Evolutionary conservation across 2,113 vertebrate genomes (phyloP), one percentile per base, ranked within the genome.

Genomic region (Halichoeres trimaculatus): DNA sequence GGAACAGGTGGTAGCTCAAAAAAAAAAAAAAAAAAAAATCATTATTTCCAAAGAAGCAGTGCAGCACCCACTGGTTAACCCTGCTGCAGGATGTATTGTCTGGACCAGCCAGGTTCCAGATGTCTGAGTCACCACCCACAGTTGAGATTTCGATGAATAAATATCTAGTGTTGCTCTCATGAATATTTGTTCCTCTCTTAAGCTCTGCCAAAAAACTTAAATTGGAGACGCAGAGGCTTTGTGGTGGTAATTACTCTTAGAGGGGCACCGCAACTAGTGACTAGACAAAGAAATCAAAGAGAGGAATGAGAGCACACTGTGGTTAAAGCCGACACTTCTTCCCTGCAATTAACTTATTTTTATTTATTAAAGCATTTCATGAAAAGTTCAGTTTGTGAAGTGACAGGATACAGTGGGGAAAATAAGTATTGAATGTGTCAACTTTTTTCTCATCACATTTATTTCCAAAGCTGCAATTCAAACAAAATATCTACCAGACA

Each of bases 211-310:
- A 63, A 69, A 2, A 45, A 23, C 7, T 63, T 2, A 26, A 51
- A 55, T 13, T 36, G 14, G 0, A 55, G 47, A 50, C 43, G n/a
- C 16, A 12, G 22, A 65, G 43, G 23, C 20, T 16, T 36, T 63
- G 9, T 14, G 17, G 16, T 34, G 23, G 3, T 51, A 53, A 45
- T 48, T 48, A 61, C 10, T 30, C 10, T n/a, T 36, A 4, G 34
- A 69, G 30, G 10, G 48, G 2, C 56, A 36, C 8, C 10, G 43
- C 43, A 45, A 61, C 0, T 30, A 57, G 30, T 60, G 11, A 70
- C n/a, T 6, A 22, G 10, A 57, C n/a, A 65, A 22, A 60, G 35
- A 64, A 55, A 66, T 69, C n/a, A 59, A 62, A 62, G 6, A 10
- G 17, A 70, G 53, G 30, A 61, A 58, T 9, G 5, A n/a, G 11